phyloP scores from a whole-genome alignment of 2,113 vertebrate species.

The Nymphicus hollandicus region DNA sequence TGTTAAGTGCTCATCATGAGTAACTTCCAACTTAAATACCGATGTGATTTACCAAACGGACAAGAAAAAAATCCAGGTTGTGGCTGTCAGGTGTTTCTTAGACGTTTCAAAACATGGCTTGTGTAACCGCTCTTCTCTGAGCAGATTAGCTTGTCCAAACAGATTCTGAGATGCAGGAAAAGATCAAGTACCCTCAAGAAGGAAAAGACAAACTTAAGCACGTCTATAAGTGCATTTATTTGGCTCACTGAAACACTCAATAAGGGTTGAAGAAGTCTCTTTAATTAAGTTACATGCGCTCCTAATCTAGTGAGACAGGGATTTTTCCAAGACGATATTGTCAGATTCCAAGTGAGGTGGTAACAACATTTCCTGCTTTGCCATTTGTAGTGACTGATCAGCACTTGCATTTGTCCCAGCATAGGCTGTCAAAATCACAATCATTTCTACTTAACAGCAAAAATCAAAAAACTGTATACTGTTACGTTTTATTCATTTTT shows the following conservation, averaged over 20 bases:
- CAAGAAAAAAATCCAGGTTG: neutral
- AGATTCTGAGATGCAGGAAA: neutral
- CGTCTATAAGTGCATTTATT: neutral
- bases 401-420: neutral
- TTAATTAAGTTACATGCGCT: neutral
- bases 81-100: neutral
- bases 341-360: neutral
- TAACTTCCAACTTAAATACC: neutral
- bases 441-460: neutral
- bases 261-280: neutral
- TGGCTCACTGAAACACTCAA: constrained; percentile 28
- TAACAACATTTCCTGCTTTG: neutral
- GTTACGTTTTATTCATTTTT: neutral
- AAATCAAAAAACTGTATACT: neutral
- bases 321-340: neutral
- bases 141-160: neutral
- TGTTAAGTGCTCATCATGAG: neutral
- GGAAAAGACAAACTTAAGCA: neutral
- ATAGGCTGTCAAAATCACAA: neutral
- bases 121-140: neutral
- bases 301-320: neutral
- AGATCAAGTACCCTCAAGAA: neutral
- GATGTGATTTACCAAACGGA: neutral
- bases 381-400: neutral
- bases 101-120: neutral